Evolutionary conservation across 2,888 invertebrate species (phyloP), one percentile per base, ranked within the genome.

Genomic region (Xestoiulus laeticollis): DNA sequence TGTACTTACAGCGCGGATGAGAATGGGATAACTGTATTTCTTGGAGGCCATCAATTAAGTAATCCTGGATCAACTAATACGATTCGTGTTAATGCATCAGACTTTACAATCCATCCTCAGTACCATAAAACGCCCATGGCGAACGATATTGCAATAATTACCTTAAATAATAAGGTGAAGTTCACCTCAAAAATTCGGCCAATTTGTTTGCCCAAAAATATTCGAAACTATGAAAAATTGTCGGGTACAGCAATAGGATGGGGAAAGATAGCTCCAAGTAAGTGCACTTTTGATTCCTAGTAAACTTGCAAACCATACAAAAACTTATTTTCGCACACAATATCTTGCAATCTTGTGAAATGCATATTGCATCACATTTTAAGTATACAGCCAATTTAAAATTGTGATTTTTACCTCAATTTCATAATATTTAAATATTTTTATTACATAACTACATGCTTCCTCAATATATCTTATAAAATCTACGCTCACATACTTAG

Each of bases 91-190:
- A 32, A 38, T 33, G 83, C n/a, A 8, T 30, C 83, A 38, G n/a
- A 16, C 10, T 38, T 44, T 44, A 48, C 3, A 3, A 26, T 85
- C 22, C 85, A 85, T 22, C 85, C 85, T 3, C 22, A 48, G 16
- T 85, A 85, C 22, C 3, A 85, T 44, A 48, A 30, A 2, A 16
- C n/a, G 26, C 38, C 5, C 44, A 85, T 38, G 30, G 83, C 32
- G 44, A 44, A 44, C 91, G 97, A 97, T 91, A 94, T 97, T 48
- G 95, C 97, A 0, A 93, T 97, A 88, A 92, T 97, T 83, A 96
- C 96, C 0, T 90, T 97, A 90, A 96, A 95, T 90, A 94, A 95
- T 89, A 95, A 96, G 0, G 95, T 97, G 4, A 92, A 94, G 83
- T 96, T 95, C 91, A 94, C 94, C 1, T 94, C 94, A 90, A 94